Evolutionary conservation across 2,113 vertebrate genomes (phyloP), one percentile per base, ranked within the genome.

Genomic region (Aplodontia rufa): DNA sequence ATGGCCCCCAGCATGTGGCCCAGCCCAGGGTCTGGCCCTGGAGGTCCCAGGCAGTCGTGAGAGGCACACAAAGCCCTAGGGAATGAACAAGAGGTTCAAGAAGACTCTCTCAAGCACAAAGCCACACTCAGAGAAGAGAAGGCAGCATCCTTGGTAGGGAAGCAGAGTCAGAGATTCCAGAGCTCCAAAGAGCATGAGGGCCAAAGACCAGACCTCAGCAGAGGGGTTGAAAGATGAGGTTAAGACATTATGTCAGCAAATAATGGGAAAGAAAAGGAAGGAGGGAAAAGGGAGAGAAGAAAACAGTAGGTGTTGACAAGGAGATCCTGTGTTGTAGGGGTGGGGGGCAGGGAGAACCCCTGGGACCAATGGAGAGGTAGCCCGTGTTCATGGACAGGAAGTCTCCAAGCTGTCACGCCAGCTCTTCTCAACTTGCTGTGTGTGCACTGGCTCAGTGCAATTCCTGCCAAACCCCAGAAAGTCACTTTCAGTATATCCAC

Each of bases 81-180:
- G 55, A 26, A 26, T 26, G 55, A 26, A 26, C 55, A 19, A 30
- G 58, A 28, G 6, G 6, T 5, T 12, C 28, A 19, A 60, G 62
- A 5, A 37, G 42, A 3, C 22, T 10, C 24, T 2, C 58, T 60
- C 58, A 26, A 9, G 24, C 58, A 10, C 58, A 28, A 9, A 1
- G 58, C 58, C 58, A 11, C 58, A 26, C 24, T 11, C 8, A 26
- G 58, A 53, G 51, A 32, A 82, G 6, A 16, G 13, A 68, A 55
- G 58, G 14, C 35, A 19, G 1, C 35, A 11, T 2, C 45, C 40
- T 10, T 1, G 5, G 42, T 20, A 6, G 28, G 26, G 37, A 20
- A 9, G 20, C 4, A 1, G 26, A 0, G 0, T 32, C 24, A 11
- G 64, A 26, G 64, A 37, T 28, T n/a, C 13, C 45, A 47, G 37